phyloP scores from a whole-genome alignment of 2,797 vertebrate species.

The Glossophaga mutica region DNA sequence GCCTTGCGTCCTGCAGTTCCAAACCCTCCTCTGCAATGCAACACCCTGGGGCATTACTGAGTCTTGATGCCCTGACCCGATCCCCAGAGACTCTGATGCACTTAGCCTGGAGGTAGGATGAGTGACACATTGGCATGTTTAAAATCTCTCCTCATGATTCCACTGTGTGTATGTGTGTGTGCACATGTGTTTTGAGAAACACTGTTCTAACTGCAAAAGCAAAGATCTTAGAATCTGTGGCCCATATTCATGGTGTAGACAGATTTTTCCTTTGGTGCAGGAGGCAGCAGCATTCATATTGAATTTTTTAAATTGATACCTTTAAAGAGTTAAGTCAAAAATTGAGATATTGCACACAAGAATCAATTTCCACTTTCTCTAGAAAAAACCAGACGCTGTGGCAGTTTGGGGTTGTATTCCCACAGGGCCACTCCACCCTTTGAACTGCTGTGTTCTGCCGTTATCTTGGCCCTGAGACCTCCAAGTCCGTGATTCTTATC shows the following conservation, averaged over 20 bases:
- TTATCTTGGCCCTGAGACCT: accelerated
- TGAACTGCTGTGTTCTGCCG: background rate
- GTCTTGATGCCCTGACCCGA: background rate
- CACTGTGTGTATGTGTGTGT: background rate
- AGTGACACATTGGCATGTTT: background rate
- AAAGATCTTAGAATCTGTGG: background rate
- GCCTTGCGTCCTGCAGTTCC: accelerated
- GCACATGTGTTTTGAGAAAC: background rate
- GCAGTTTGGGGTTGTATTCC: background rate
- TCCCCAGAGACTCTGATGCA: background rate
- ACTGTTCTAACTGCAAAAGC: background rate
- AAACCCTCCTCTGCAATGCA: background rate
- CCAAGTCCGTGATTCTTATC: background rate
- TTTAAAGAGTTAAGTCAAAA: background rate
- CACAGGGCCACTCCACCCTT: accelerated
- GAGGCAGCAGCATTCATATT: background rate
- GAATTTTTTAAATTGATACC: background rate
- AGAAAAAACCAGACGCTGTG: background rate
- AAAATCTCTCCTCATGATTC: background rate
- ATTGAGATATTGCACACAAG: background rate
- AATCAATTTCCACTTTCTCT: background rate
- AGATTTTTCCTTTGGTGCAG: background rate
- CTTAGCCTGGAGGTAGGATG: background rate
- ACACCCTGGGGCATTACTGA: accelerated
- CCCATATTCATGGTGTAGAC: accelerated